Percentiles rank a stretch among this genome's conserved stretches.
Conservation (phyloP, 2,888 invertebrate genomes). For the Embidobia sp. region DNA sequence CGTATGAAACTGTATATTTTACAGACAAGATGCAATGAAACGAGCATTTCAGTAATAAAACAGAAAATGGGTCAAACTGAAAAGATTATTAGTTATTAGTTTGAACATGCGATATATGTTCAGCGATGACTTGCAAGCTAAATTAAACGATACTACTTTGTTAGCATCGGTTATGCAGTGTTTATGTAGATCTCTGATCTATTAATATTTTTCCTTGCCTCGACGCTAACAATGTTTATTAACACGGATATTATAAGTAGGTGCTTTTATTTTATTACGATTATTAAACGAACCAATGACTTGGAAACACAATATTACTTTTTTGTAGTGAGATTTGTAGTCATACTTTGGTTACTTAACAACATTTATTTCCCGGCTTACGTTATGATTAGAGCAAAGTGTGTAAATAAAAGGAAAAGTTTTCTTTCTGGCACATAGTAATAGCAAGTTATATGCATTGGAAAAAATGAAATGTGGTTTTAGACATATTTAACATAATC, state of each 20-base stretch:
- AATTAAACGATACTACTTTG: neutral
- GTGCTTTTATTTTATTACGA: neutral
- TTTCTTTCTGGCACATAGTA: neutral
- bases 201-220: neutral
- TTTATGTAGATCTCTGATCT: constrained; percentile 4
- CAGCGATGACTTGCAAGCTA: neutral
- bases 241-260: neutral
- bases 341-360: neutral
- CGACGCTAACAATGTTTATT: too few relatives aligned
- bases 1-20: too few relatives aligned
- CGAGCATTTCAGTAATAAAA: constrained; percentile 14
- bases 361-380: neutral
- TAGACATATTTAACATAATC: constrained; percentile 8
- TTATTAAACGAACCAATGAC: too few relatives aligned
- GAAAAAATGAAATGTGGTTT: neutral
- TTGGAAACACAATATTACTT: too few relatives aligned
- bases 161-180: neutral
- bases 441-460: neutral
- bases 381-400: neutral
- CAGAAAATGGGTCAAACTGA: constrained; percentile 24
- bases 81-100: constrained; percentile 13
- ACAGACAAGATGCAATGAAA: constrained; percentile 9
- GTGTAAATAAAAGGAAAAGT: neutral
- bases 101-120: neutral
- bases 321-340: too few relatives aligned